These are phyloP conservation scores for Bryconaethiops microstoma DNA, from an alignment of 2,797 vertebrate genomes.

Conservation along the genomic window DNA sequence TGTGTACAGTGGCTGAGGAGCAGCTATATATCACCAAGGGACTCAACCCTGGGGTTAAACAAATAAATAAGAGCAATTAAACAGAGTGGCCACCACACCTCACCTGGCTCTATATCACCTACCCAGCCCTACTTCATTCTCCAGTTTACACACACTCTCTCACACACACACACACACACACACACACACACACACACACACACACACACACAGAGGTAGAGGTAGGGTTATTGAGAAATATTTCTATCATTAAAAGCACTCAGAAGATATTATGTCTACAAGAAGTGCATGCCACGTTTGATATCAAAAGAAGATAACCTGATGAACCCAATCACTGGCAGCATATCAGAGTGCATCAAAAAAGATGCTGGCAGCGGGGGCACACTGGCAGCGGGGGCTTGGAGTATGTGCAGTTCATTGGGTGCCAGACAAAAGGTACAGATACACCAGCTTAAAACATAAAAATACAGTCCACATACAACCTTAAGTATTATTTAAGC, in stretches of 20 bases:
- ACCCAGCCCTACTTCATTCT: slow-evolving; percentile 9
- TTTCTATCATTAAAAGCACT: slow-evolving; percentile 33
- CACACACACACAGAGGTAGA: slow-evolving; percentile 1
- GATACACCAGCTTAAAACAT: too few species aligned
- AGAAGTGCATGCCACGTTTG: not conserved
- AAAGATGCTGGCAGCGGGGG: not conserved
- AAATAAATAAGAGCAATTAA: slow-evolving; percentile 66
- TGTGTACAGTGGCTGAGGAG: slow-evolving; percentile 51
- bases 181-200: too few species aligned
- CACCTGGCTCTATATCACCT: slow-evolving; percentile 39
- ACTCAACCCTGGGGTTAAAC: slow-evolving; percentile 50
- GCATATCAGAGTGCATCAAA: not conserved
- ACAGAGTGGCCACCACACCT: slow-evolving; percentile 58
- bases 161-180: slow-evolving; percentile 21
- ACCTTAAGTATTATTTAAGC: too few species aligned
- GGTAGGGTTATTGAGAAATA: slow-evolving; percentile 17
- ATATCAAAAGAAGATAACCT: not conserved
- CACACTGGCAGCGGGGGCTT: too few species aligned
- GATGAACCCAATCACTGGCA: not conserved
- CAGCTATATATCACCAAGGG: slow-evolving; percentile 55
- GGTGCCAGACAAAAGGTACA: too few species aligned
- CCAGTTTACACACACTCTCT: not conserved
- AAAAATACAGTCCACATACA: too few species aligned
- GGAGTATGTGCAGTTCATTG: too few species aligned
- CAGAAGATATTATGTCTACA: slow-evolving; percentile 12